Evolutionary conservation across 2,113 vertebrate species (phyloP).

Genomic region (Lagopus muta): DNA sequence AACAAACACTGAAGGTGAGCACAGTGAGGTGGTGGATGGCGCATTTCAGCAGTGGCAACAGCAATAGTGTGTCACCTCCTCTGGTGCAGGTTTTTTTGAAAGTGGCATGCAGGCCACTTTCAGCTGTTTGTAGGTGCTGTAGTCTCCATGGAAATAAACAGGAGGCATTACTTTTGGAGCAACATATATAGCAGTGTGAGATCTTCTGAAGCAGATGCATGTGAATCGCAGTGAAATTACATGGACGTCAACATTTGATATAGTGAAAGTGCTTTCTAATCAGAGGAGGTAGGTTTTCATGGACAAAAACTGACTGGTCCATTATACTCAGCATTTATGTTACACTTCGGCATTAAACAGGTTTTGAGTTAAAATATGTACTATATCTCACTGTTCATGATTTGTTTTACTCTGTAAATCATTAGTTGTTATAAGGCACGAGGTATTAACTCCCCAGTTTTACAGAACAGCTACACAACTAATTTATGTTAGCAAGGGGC

Average conservation of each 20-base stretch:
- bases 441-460: background rate
- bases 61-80: no score
- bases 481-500: background rate
- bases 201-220: background rate
- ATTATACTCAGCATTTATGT: background rate
- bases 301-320: background rate
- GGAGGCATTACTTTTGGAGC: background rate
- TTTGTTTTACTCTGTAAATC: background rate
- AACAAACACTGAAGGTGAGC: background rate
- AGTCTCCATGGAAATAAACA: background rate
- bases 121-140: background rate
- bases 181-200: background rate
- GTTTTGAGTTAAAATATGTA: background rate
- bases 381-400: background rate
- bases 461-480: background rate
- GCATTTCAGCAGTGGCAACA: background rate
- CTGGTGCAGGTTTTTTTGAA: background rate
- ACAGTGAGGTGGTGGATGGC: background rate
- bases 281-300: constrained; percentile 5
- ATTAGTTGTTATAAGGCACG: background rate
- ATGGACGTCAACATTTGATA: background rate
- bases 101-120: background rate
- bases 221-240: background rate
- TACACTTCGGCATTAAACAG: background rate
- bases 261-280: background rate